phyloP scores from a whole-genome alignment of 2,113 vertebrate species.

The Oenanthe melanoleuca region DNA sequence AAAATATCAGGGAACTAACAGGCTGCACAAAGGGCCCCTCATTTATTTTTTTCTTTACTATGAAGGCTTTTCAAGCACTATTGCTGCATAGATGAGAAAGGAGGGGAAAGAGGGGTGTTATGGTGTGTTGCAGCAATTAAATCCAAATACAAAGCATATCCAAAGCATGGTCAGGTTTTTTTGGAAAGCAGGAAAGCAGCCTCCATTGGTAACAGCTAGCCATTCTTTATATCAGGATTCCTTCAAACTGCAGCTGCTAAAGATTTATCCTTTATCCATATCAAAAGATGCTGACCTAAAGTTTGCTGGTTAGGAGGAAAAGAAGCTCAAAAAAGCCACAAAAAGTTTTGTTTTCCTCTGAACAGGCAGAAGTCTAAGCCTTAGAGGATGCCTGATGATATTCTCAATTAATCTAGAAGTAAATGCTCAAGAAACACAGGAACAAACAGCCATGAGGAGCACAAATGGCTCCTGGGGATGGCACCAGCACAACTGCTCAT shows the following conservation, averaged over 20 bases:
- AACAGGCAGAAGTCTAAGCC: background rate
- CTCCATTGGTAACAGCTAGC: background rate
- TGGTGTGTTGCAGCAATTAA: background rate
- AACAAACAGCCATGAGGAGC: background rate
- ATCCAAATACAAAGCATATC: background rate
- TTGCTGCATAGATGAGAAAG: background rate
- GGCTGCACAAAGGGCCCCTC: background rate
- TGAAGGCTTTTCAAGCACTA: background rate
- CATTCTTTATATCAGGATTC: background rate
- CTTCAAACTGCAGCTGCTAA: background rate
- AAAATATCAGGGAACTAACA: background rate
- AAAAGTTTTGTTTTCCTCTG: background rate
- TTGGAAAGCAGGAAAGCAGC: background rate
- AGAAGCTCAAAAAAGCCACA: background rate
- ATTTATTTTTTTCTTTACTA: background rate
- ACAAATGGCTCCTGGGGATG: fast-evolving
- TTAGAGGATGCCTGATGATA: background rate
- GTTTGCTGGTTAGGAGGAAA: background rate
- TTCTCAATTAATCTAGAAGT: background rate
- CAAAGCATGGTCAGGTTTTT: background rate
- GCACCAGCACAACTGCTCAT: background rate
- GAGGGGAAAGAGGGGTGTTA: background rate
- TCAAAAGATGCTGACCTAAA: background rate
- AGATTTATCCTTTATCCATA: background rate
- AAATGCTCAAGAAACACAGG: background rate